Conservation (phyloP, 2,113 vertebrate genomes). For the Oceanodroma tethys region DNA sequence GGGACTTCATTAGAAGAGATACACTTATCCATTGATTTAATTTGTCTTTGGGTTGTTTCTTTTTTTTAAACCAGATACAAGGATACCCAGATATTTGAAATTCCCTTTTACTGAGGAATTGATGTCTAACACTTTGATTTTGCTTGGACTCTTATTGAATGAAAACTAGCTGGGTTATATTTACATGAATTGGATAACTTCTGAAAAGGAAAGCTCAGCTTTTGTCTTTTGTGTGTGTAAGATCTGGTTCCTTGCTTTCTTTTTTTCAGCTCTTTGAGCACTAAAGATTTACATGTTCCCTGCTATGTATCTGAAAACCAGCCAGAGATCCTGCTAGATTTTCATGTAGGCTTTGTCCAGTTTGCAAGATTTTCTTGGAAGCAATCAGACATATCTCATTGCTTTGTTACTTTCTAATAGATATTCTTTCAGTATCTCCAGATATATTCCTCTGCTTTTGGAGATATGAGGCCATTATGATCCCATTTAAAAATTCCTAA, state of each 20-base stretch:
- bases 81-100: background rate
- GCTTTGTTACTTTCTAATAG: background rate
- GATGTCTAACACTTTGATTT: constrained; percentile 42
- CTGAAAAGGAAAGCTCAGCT: constrained; percentile 11
- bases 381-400: background rate
- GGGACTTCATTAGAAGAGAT: background rate
- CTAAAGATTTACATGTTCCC: background rate
- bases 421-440: background rate
- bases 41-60: background rate
- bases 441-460: background rate
- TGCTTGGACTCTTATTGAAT: background rate
- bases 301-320: background rate
- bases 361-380: background rate
- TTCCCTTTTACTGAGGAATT: constrained; percentile 7
- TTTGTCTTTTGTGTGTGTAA: background rate
- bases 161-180: background rate
- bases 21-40: background rate
- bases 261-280: background rate
- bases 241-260: background rate
- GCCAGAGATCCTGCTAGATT: background rate
- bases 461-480: background rate
- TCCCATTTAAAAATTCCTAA: background rate
- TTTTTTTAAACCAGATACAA: background rate
- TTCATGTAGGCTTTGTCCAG: background rate
- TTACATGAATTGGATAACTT: background rate